Percentiles rank a stretch among this genome's conserved stretches.
Conservation (phyloP, 2,113 vertebrate genomes). For the Micronisus gabar region DNA sequence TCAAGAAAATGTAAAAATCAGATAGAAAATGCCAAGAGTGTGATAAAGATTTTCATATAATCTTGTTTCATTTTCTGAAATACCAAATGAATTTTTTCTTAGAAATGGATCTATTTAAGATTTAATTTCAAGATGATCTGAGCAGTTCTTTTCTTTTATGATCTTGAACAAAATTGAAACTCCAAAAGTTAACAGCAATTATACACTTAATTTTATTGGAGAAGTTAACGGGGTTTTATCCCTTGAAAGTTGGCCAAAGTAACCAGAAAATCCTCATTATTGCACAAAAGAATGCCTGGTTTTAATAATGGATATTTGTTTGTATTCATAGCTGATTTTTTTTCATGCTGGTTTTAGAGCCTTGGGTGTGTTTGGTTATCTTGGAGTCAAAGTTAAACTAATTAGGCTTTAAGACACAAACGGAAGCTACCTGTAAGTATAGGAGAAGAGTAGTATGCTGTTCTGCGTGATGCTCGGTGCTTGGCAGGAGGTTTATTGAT, state of each 20-base stretch:
- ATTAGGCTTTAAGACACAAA: not conserved
- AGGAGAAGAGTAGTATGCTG: not conserved
- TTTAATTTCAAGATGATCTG: not conserved
- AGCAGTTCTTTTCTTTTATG: not conserved
- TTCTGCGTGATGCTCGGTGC: fast-evolving
- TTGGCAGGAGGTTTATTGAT: not conserved
- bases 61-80: not conserved
- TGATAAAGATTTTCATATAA: not conserved
- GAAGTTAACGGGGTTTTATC: not conserved
- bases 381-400: not conserved
- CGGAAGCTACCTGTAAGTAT: not conserved
- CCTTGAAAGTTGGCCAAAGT: not conserved
- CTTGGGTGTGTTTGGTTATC: not conserved
- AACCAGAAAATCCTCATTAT: not conserved
- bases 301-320: not conserved
- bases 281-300: not conserved
- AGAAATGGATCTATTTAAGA: not conserved
- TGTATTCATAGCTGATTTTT: not conserved
- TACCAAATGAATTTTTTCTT: not conserved
- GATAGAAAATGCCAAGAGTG: not conserved
- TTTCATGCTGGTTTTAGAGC: not conserved
- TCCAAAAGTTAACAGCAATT: not conserved
- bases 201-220: not conserved
- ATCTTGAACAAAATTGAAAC: not conserved
- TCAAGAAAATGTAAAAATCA: not conserved